A percentile compares a stretch with the other conserved stretches of the same genome.
Evolutionary conservation across 2,888 invertebrate genomes (phyloP).

Genomic region (Lasioglossum morio): DNA sequence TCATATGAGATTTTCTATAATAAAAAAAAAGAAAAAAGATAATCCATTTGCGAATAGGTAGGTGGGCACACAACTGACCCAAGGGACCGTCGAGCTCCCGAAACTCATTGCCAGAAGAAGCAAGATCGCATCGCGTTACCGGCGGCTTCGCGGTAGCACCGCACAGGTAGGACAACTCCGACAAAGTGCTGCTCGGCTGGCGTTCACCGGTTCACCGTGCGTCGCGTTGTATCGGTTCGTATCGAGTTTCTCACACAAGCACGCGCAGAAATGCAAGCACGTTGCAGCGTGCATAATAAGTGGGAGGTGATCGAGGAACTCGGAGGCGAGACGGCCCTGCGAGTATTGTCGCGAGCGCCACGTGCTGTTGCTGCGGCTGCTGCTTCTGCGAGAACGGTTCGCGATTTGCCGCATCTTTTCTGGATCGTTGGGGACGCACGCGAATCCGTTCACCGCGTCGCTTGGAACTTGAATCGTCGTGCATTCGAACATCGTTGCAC

Average conservation of each 20-base stretch:
- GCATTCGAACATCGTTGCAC: not conserved
- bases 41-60: not conserved
- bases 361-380: conserved; percentile 22
- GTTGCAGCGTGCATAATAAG: conserved; percentile 37
- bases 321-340: conserved; percentile 10
- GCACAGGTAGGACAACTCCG: conserved; percentile 28
- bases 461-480: not conserved
- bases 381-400: conserved; percentile 28
- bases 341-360: conserved; percentile 39
- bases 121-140: conserved; percentile 35
- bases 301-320: conserved; percentile 28
- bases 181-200: conserved; percentile 45
- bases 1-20: no score
- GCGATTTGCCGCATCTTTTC: conserved; percentile 36
- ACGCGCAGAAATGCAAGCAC: conserved; percentile 42
- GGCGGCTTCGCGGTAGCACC: conserved; percentile 46
- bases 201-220: conserved; percentile 19
- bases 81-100: not conserved
- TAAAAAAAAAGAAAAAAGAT: no score
- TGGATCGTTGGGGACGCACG: conserved; percentile 5
- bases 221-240: conserved; percentile 43
- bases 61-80: not conserved
- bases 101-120: conserved; percentile 22
- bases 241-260: conserved; percentile 55
- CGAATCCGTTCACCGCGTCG: not conserved